These are phyloP conservation scores for Rhinogobio ventralis DNA, from an alignment of 2,797 vertebrate genomes.

Conservation along the genomic window DNA sequence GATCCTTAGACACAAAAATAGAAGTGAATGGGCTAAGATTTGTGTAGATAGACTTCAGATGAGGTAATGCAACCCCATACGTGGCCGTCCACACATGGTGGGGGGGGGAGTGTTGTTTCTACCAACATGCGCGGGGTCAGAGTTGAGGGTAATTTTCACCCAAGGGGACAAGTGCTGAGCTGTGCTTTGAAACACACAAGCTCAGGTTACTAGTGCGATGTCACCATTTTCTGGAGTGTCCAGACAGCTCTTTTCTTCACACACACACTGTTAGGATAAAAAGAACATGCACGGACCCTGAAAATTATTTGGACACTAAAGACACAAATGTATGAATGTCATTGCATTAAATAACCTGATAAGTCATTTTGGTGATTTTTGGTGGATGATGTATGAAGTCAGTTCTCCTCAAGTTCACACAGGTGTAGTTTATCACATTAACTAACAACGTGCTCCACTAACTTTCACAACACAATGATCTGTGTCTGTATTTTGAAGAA, in stretches of 20 bases:
- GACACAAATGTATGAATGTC: background rate
- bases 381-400: background rate
- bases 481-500: background rate
- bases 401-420: background rate
- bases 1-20: background rate
- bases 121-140: constrained; percentile 63
- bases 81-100: constrained; percentile 25
- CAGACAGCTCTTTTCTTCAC: constrained; percentile 15
- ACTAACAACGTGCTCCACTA: background rate
- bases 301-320: background rate
- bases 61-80: constrained; percentile 52
- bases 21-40: background rate
- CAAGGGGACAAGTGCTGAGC: constrained; percentile 66
- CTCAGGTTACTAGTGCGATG: constrained; percentile 57
- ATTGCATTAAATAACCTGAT: background rate
- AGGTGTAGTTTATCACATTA: background rate
- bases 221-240: constrained; percentile 39
- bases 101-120: constrained; percentile 36
- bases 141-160: constrained; percentile 67
- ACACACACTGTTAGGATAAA: background rate
- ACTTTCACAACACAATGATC: background rate
- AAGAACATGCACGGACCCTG: background rate
- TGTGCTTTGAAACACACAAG: constrained; percentile 69
- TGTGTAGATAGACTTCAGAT: constrained; percentile 32
- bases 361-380: background rate